Base-by-base conservation (phyloP, 2,888 invertebrate genomes). In the Drosophila anomalata region DNA sequence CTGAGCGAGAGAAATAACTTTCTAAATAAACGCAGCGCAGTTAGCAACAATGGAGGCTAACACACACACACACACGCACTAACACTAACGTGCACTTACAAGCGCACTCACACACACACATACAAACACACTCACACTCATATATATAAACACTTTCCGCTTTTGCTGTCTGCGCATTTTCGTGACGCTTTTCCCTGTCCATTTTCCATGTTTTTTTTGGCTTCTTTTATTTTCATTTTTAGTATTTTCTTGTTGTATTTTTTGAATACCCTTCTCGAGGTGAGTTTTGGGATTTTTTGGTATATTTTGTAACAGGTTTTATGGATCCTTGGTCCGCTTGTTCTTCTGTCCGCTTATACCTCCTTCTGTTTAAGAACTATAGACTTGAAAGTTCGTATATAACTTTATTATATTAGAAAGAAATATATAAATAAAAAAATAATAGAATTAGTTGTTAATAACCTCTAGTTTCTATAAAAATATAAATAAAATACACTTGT, bases 11-110 rank as follows among this genome's bases (percentile, higher is more conserved):
- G 55, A 78, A 84, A 87, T 80, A 86, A 84, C 84, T 82, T 86
- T 83, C 85, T 84, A 86, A 82, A 87, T 80, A 82, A 82, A 86
- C 79, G 87, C 78, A 73, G 67, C 61, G 70, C 72, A 80, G 84
- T 83, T 83, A 68, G 76, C 87, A 82, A 79, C 79, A 75, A 69
- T 73, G 62, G 76, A 56, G 65, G 69, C 58, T 52, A 47, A 57
- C 14, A 31, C 33, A 53, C 20, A 61, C 9, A 62, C 29, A 57
- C 22, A 54, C 29, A 56, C 17, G 65, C 29, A 53, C 57, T 51
- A 46, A 36, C 14, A 55, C 48, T 66, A 44, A 55, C n/a, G 44
- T 29, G 42, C 20, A 39, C 46, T 52, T n/a, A 41, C 48, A 59
- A 9, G 26, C 33, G 33, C 8, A 24, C 22, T 24, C 22, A 24